Evolutionary conservation across 2,113 vertebrate genomes (phyloP).

Genomic region (Marcusenius ussheri): DNA sequence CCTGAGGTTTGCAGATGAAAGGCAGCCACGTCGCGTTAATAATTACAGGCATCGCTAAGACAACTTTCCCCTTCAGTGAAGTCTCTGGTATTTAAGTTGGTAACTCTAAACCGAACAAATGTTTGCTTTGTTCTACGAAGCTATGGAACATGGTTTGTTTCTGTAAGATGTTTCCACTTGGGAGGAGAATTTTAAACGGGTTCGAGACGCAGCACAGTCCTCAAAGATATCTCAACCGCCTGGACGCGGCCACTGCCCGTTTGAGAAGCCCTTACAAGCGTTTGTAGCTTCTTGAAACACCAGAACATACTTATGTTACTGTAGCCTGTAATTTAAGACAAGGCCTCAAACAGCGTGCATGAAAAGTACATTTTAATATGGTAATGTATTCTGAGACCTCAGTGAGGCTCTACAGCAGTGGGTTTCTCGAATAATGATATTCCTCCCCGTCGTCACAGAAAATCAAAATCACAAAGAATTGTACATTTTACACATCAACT

Average conservation of each 20-base stretch:
- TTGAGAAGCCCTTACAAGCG: constrained; percentile 37
- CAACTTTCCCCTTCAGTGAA: background rate
- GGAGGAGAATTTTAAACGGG: constrained; percentile 37
- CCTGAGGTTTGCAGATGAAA: background rate
- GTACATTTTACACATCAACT: background rate
- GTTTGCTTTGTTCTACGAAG: constrained; percentile 19
- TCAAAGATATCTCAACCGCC: constrained; percentile 51
- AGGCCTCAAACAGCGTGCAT: constrained; percentile 28
- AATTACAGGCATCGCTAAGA: constrained; percentile 6
- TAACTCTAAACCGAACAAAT: constrained; percentile 20
- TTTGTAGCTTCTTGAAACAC: constrained; percentile 40
- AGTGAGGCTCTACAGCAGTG: background rate
- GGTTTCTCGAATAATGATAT: background rate
- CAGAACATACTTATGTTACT: constrained; percentile 43
- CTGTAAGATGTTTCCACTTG: constrained; percentile 29
- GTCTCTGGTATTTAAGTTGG: background rate
- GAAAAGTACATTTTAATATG: constrained; percentile 20
- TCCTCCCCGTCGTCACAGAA: background rate
- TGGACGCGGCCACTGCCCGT: constrained; percentile 40
- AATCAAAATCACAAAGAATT: background rate
- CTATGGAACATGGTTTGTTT: constrained; percentile 24
- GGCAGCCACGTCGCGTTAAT: background rate
- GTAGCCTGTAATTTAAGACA: constrained; percentile 32
- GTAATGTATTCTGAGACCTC: constrained; percentile 11
- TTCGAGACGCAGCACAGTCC: constrained; percentile 39